phyloP scores from a whole-genome alignment of 2,888 invertebrate genomes.

The Drosophila multiciliata region DNA sequence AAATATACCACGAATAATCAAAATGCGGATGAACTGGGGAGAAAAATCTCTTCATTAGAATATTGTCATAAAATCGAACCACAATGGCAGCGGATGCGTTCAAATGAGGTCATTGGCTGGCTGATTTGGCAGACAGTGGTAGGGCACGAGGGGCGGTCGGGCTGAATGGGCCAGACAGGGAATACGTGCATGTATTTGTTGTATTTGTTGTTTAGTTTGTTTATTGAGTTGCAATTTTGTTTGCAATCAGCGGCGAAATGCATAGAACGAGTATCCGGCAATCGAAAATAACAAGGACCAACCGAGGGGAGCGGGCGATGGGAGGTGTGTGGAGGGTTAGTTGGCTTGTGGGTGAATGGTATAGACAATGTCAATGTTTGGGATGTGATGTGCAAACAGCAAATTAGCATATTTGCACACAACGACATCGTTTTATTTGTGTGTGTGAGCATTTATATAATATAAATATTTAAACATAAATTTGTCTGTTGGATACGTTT shows the following conservation, averaged over 20 bases:
- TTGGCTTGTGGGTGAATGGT: neutral
- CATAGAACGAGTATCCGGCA: constrained; percentile 37
- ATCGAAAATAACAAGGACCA: constrained; percentile 26
- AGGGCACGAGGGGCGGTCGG: neutral
- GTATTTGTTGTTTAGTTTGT: constrained; percentile 76
- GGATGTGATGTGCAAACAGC: constrained; percentile 66
- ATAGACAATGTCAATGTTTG: constrained; percentile 32
- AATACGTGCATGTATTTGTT: constrained; percentile 54
- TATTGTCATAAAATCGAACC: constrained; percentile 59
- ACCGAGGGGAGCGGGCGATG: neutral
- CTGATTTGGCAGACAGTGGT: constrained; percentile 50
- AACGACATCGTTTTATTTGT: constrained; percentile 64
- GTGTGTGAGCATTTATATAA: constrained; percentile 53
- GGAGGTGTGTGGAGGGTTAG: neutral
- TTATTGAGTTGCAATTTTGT: constrained; percentile 80
- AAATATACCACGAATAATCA: neutral
- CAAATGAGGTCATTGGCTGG: constrained; percentile 63
- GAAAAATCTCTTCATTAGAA: constrained; percentile 45
- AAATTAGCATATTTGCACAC: constrained; percentile 77
- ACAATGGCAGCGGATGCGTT: constrained; percentile 53
- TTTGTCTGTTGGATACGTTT: constrained; percentile 48
- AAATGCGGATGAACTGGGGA: constrained; percentile 31
- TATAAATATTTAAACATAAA: constrained; percentile 64
- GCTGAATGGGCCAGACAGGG: constrained; percentile 16
- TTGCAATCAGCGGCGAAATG: constrained; percentile 70